Conservation (phyloP, 2,888 invertebrate genomes). For the Cosmia trapezina region DNA sequence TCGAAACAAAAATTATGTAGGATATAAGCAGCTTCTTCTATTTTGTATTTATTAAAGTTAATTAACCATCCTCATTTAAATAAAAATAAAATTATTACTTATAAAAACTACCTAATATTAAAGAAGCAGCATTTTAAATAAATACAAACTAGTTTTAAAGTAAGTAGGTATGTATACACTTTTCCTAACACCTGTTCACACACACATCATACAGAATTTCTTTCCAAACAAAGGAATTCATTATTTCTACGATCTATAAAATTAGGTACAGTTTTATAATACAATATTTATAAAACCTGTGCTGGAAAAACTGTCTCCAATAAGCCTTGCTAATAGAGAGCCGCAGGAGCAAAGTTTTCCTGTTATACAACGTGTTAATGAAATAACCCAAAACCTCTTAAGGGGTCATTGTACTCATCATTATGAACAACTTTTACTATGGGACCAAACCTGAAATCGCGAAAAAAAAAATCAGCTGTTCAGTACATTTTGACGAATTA, state of each 20-base stretch:
- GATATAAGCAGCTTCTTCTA: neutral
- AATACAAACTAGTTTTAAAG: conserved; percentile 34
- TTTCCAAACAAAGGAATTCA: neutral
- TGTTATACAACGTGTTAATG: too few relatives aligned
- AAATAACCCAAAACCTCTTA: too few relatives aligned
- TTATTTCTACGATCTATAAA: conserved; percentile 1
- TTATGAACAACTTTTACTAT: too few relatives aligned
- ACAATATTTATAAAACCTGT: neutral
- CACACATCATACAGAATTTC: conserved; percentile 32
- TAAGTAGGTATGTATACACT: conserved; percentile 13
- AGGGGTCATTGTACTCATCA: too few relatives aligned
- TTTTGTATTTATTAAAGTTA: conserved; percentile 2
- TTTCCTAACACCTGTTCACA: conserved; percentile 46
- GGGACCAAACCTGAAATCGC: too few relatives aligned
- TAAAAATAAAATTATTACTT: neutral
- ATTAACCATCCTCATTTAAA: neutral
- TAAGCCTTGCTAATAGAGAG: neutral
- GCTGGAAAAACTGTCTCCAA: neutral
- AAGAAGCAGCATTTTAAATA: conserved; percentile 10
- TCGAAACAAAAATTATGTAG: neutral
- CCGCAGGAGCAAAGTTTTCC: neutral
- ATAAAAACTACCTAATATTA: neutral
- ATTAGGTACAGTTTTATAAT: too few relatives aligned
- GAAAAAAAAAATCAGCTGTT: too few relatives aligned
- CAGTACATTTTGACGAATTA: too few relatives aligned